A percentile compares a stretch with the other conserved stretches of the same genome.
phyloP scores from a whole-genome alignment of 1,140 invertebrate species.

The Procambarus virginalis region DNA sequence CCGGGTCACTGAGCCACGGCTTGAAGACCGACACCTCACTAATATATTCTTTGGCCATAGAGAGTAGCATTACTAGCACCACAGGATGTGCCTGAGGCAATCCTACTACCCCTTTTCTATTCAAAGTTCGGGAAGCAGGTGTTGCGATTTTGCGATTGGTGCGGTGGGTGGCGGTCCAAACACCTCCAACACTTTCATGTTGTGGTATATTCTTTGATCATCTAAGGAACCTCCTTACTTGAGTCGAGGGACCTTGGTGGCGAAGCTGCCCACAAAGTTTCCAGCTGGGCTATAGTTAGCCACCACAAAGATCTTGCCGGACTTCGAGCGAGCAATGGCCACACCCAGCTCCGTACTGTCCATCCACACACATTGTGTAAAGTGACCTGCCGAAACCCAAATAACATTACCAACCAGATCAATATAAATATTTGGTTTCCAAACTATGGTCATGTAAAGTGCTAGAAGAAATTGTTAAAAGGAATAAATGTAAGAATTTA shows the following conservation, averaged over 20 bases:
- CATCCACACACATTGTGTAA: conserved; percentile 88
- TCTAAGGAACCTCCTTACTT: conserved; percentile 1
- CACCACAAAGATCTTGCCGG: conserved; percentile 85
- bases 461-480: too few species aligned
- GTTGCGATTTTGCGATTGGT: not conserved
- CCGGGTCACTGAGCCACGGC: too few species aligned
- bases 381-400: conserved; percentile 78
- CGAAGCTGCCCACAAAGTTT: conserved; percentile 84
- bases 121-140: too few species aligned
- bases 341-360: conserved; percentile 83
- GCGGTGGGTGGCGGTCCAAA: not conserved
- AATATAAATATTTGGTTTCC: not conserved
- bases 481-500: too few species aligned
- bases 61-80: too few species aligned
- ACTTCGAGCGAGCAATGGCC: conserved; percentile 78
- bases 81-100: too few species aligned
- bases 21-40: too few species aligned
- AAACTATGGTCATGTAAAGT: too few species aligned
- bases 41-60: too few species aligned
- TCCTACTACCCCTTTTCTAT: too few species aligned
- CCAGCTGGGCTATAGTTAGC: conserved; percentile 91
- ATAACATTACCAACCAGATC: not conserved
- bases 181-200: not conserved
- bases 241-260: conserved; percentile 79
- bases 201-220: not conserved